Evolutionary conservation across 2,113 vertebrate species (phyloP).

Genomic region (Podiceps cristatus): DNA sequence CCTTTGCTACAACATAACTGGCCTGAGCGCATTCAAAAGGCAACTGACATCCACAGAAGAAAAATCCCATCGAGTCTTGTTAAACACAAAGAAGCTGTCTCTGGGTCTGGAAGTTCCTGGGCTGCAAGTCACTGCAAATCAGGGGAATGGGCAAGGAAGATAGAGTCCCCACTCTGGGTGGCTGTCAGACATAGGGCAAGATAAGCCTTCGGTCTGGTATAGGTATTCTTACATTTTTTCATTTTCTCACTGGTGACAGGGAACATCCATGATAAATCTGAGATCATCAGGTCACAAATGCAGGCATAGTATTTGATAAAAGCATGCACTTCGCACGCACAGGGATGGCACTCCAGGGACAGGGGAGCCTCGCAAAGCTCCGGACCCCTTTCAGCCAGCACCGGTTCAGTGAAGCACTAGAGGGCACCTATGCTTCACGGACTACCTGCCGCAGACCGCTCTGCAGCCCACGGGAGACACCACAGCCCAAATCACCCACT

Average conservation of each 20-base stretch:
- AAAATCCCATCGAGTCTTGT: not conserved
- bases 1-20: not conserved
- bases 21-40: not conserved
- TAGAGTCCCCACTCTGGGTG: too few species aligned
- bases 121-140: not conserved
- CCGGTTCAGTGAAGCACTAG: slow-evolving; percentile 18
- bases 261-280: not conserved
- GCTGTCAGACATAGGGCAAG: not conserved
- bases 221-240: not conserved
- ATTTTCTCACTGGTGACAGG: not conserved
- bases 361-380: not conserved
- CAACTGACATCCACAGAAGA: not conserved
- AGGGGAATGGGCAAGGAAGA: not conserved
- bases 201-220: not conserved
- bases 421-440: slow-evolving; percentile 17
- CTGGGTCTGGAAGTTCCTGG: not conserved
- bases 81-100: not conserved
- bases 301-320: not conserved
- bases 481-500: not conserved
- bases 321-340: not conserved
- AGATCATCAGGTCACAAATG: not conserved
- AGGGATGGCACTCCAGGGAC: not conserved
- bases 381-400: not conserved
- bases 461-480: not conserved
- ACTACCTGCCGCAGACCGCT: not conserved